A percentile compares a stretch with the other conserved stretches of the same genome.
These are phyloP conservation scores for Micronycteris hirsuta DNA, from an alignment of 2,113 vertebrate genomes.

Conservation along the genomic window DNA sequence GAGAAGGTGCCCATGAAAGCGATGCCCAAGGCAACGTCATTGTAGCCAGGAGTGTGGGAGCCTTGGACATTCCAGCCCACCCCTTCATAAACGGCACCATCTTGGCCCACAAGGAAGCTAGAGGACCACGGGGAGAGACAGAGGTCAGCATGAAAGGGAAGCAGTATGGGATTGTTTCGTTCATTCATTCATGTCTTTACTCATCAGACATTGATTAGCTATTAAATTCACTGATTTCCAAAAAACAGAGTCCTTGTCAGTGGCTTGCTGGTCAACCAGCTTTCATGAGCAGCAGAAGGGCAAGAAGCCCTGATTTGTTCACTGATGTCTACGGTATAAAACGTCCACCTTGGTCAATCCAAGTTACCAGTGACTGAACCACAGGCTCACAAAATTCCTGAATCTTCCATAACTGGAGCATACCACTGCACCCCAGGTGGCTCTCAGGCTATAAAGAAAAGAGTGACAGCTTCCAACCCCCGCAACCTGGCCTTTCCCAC, in stretches of 20 bases:
- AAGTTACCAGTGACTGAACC: not conserved
- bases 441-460: not conserved
- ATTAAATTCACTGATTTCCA: not conserved
- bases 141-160: not conserved
- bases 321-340: not conserved
- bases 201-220: not conserved
- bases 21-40: slow-evolving; percentile 80
- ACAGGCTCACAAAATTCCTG: not conserved
- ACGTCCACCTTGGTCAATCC: not conserved
- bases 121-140: not conserved
- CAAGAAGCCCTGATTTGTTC: not conserved
- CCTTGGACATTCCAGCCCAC: slow-evolving; percentile 84
- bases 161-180: not conserved
- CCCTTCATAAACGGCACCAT: slow-evolving; percentile 84
- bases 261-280: not conserved
- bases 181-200: not conserved
- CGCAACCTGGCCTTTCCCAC: not conserved
- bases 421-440: not conserved
- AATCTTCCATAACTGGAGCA: not conserved
- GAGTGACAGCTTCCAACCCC: not conserved
- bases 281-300: not conserved
- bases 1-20: slow-evolving; percentile 83
- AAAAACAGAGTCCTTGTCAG: not conserved
- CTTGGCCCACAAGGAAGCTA: slow-evolving; percentile 84
- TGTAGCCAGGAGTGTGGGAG: slow-evolving; percentile 76